phyloP scores from a whole-genome alignment of 2,797 vertebrate genomes.

The Lemur catta region DNA sequence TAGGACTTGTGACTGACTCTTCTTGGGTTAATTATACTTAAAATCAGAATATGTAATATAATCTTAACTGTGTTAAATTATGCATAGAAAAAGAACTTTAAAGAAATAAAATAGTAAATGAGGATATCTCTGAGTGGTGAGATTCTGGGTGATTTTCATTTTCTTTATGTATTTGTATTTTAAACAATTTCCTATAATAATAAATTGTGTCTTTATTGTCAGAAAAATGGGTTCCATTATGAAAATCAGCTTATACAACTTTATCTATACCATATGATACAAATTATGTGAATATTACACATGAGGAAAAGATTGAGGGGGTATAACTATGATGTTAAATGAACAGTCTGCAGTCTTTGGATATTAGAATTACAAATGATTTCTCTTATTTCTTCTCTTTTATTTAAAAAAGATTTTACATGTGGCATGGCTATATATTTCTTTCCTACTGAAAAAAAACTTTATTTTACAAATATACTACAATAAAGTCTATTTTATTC shows the following conservation, averaged over 20 bases:
- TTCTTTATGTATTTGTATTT: slow-evolving; percentile 49
- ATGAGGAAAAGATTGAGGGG: neutral
- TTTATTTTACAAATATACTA: neutral
- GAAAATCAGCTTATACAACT: slow-evolving; percentile 23
- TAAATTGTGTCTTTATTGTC: slow-evolving; percentile 43
- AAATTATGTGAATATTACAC: neutral
- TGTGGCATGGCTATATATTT: neutral
- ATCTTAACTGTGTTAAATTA: slow-evolving; percentile 74
- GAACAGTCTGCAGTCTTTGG: neutral
- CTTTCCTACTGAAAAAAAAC: slow-evolving; percentile 31
- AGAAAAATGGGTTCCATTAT: slow-evolving; percentile 29
- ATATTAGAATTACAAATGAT: neutral
- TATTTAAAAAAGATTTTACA: neutral
- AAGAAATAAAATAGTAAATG: slow-evolving; percentile 68
- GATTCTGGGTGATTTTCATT: slow-evolving; percentile 56
- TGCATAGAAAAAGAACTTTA: slow-evolving; percentile 62
- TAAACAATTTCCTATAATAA: slow-evolving; percentile 50
- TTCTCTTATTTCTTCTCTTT: neutral
- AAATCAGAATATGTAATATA: slow-evolving; percentile 69
- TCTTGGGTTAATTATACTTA: slow-evolving; percentile 74
- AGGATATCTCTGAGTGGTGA: slow-evolving; percentile 18
- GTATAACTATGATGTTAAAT: neutral
- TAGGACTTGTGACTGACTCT: slow-evolving; percentile 63
- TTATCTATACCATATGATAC: neutral
- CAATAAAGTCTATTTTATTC: slow-evolving; percentile 10